These are phyloP conservation scores for Podiceps cristatus DNA, from an alignment of 2,113 vertebrate species.

Conservation along the genomic window DNA sequence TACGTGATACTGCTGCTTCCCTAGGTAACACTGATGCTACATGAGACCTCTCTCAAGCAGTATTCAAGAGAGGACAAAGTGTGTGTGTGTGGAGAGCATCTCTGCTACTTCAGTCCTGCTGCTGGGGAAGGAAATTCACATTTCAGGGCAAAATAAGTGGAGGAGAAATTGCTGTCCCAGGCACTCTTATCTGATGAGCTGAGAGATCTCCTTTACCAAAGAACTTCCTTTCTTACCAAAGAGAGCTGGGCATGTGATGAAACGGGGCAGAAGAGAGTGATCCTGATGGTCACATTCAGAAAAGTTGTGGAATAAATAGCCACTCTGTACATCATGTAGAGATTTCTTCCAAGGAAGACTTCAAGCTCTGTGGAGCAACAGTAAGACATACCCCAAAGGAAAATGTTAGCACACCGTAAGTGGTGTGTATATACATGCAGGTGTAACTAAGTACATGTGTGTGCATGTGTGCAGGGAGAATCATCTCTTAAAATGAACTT, in stretches of 20 bases:
- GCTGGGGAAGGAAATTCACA: background rate
- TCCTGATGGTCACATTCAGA: background rate
- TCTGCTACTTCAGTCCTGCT: background rate
- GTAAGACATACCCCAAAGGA: background rate
- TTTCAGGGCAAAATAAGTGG: background rate
- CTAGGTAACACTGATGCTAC: background rate
- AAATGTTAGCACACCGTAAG: background rate
- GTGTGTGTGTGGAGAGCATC: background rate
- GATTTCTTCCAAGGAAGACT: background rate
- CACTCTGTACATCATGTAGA: background rate
- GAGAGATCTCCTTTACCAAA: background rate
- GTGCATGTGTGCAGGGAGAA: background rate
- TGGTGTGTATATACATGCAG: background rate
- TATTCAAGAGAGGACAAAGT: background rate
- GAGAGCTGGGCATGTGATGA: background rate
- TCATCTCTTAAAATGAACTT: slow-evolving; percentile 55
- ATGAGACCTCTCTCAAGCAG: background rate
- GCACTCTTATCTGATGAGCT: background rate
- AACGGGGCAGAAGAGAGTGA: background rate
- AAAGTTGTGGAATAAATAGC: background rate
- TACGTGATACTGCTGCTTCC: background rate
- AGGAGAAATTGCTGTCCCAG: background rate
- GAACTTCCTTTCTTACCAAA: background rate
- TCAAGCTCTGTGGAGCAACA: background rate
- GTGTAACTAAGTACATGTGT: background rate